Base-by-base conservation (phyloP, 2,113 vertebrate genomes). In the Thermophis baileyi region DNA sequence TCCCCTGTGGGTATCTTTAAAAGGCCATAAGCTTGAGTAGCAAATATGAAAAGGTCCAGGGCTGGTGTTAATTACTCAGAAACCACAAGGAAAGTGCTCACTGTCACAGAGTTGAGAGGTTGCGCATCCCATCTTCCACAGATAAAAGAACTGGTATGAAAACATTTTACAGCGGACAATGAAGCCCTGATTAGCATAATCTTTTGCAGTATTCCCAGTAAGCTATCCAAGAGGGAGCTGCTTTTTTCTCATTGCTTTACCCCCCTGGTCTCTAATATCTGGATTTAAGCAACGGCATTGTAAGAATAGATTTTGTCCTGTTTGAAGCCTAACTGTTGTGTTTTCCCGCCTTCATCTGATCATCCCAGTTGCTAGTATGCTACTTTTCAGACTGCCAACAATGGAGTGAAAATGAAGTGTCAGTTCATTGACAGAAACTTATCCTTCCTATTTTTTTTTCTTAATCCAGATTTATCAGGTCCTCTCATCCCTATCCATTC, bases 31-130 rank as follows among this genome's bases (percentile, higher is more conserved):
- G 99, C 99, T 99, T 98, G 99, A 99, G 98, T 98, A 99, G 98
- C 98, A 98, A 98, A 98, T 98, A 98, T 99, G 98, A 99, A 99
- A 99, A 98, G 98, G 97, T 97, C 98, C 98, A 98, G 98, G 98
- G 98, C 98, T 99, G 98, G 98, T 98, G 99, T 99, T 99, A 99
- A 99, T 99, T 99, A 99, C 99, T 98, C 98, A 99, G 98, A 99
- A 99, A 98, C 99, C 99, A 99, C 99, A 99, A 99, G 99, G 99
- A 99, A 99, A 99, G 99, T 99, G 98, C 98, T 99, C 97, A 95
- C 99, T 99, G 99, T 99, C 99, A 98, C 98, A 97, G 98, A 99
- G 98, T 99, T 98, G 99, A 99, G 99, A 99, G 99, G 99, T 99
- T 99, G 98, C 98, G 98, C 98, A 99, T 99, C 99, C 98, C 98